Base-by-base conservation (phyloP, 2,888 invertebrate species). In the Ommatoiulus sabulosus region DNA sequence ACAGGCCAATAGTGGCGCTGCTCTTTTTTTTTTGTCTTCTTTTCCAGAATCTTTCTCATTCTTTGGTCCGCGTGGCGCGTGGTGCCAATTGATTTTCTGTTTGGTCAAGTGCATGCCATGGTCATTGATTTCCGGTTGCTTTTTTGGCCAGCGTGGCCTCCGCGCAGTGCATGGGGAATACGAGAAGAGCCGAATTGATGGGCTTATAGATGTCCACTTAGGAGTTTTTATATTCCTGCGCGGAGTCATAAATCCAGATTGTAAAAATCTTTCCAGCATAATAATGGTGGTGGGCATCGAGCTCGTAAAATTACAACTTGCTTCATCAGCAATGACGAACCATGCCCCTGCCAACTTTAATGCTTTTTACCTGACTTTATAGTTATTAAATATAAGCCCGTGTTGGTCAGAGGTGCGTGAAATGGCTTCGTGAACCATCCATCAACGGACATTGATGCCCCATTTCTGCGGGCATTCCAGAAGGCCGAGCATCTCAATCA, bases 81-180 rank as follows among this genome's bases (percentile, higher is more conserved):
- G 20, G 86, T 86, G 86, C 44, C 86, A 86, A 86, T 86, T 86
- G 86, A 86, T 86, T 86, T 86, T 86, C 86, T 43, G 86, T 86
- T 86, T 86, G 86, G 86, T 46, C 86, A 86, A 86, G 86, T 46
- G 86, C 86, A 86, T 86, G 44, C 43, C 44, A 86, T 86, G 86
- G 86, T 44, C 86, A 86, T 86, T 86, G 86, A 86, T 86, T 86
- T 44, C 44, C 44, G 20, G 44, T 44, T 44, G 44, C 20, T 86
- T 86, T 44, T 86, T 86, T 86, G 46, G 52, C 52, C 52, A 52
- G 15, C 15, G 52, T 52, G 52, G 52, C 52, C 52, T 52, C 15
- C 52, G 52, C 7, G 4, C 46, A 7, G 8, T 12, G 15, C 52
- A 52, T 15, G 8, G 52, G 52, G 15, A 52, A 52, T 52, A 15